Evolutionary conservation across 2,113 vertebrate genomes (phyloP).

Genomic region (Bolborhynchus lineola): DNA sequence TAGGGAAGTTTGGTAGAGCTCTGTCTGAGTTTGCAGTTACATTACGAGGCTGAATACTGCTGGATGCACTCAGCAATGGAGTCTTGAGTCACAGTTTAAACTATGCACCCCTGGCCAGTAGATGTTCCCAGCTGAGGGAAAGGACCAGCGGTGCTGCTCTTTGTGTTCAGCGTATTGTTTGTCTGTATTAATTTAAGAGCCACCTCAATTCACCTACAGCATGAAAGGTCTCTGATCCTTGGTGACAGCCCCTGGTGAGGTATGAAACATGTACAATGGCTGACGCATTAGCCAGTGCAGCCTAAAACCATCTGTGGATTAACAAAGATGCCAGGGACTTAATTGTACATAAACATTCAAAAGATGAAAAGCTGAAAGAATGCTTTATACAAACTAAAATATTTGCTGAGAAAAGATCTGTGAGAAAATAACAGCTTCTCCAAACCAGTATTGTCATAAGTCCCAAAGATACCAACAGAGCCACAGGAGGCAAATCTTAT

Average conservation of each 20-base stretch:
- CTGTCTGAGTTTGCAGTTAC: neutral
- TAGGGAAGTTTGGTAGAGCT: neutral
- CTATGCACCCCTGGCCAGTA: neutral
- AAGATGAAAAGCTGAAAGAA: constrained; percentile 50
- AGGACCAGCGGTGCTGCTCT: neutral
- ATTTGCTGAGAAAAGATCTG: neutral
- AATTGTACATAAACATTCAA: constrained; percentile 43
- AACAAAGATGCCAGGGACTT: constrained; percentile 5
- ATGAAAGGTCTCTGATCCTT: neutral
- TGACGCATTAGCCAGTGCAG: neutral
- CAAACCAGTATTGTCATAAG: neutral
- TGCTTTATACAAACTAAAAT: constrained; percentile 26
- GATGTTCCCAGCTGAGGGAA: neutral
- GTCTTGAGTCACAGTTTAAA: neutral
- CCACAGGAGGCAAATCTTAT: neutral
- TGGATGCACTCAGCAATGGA: neutral
- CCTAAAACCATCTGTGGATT: constrained; percentile 27
- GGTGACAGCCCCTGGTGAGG: neutral
- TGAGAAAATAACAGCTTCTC: neutral
- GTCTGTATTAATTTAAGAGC: neutral
- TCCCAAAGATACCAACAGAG: neutral
- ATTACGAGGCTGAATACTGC: neutral
- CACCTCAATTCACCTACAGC: neutral
- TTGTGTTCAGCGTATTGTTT: neutral
- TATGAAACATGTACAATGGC: neutral